These are phyloP conservation scores for Marmota flaviventris DNA, from an alignment of 2,113 vertebrate genomes.

Conservation along the genomic window DNA sequence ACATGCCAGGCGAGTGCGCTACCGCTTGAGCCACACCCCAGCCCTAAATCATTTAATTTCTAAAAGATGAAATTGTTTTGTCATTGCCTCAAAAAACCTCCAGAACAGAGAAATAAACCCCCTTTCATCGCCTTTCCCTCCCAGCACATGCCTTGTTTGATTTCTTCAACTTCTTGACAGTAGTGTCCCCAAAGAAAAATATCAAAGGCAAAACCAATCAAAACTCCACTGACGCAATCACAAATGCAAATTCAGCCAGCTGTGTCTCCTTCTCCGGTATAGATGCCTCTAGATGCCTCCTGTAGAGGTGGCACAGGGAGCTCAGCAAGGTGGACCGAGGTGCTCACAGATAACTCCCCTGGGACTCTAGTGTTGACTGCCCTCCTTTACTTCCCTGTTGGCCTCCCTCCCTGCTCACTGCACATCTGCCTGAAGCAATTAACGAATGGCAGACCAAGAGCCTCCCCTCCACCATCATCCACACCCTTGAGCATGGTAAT, in stretches of 20 bases:
- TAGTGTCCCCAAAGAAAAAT: background rate
- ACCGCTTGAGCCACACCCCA: no score
- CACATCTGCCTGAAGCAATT: background rate
- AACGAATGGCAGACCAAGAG: background rate
- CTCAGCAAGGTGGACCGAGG: rapidly evolving
- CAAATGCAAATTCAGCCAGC: background rate
- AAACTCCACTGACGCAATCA: background rate
- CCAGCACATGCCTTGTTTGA: background rate
- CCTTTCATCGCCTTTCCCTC: background rate
- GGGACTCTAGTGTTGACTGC: no score
- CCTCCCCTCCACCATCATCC: background rate
- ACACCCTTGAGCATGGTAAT: background rate
- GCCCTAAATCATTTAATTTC: background rate
- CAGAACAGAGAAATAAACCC: background rate
- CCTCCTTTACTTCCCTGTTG: background rate
- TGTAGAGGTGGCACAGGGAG: background rate
- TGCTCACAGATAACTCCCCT: background rate
- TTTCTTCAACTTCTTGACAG: background rate
- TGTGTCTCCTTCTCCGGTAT: background rate
- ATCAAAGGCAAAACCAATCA: background rate
- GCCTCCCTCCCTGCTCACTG: background rate
- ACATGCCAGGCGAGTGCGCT: no score
- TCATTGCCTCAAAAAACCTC: background rate
- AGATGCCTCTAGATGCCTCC: background rate
- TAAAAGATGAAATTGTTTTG: conserved; percentile 38